Conservation (phyloP, 2,797 vertebrate species). For the Spheniscus humboldti region DNA sequence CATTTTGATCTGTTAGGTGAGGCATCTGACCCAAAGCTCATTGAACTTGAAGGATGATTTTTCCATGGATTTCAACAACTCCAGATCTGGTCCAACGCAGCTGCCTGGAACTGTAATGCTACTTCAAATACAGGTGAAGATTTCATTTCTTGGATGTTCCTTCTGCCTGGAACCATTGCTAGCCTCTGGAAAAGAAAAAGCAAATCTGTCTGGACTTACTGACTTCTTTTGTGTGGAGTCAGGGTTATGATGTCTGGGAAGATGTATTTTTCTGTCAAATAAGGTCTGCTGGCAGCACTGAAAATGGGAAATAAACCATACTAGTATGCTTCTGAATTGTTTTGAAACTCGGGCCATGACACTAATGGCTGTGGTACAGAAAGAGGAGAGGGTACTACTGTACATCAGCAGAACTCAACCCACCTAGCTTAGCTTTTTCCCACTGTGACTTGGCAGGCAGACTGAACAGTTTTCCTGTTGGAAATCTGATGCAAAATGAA, state of each 20-base stretch:
- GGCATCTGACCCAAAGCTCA: not conserved
- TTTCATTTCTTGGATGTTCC: not conserved
- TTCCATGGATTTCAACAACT: not conserved
- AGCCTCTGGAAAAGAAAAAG: not conserved
- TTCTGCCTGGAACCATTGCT: not conserved
- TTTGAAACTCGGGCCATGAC: not conserved
- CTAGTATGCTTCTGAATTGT: not conserved
- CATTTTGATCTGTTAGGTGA: not conserved
- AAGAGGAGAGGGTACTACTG: not conserved
- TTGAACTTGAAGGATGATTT: not conserved
- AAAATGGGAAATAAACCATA: not conserved
- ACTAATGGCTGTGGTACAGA: not conserved
- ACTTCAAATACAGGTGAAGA: not conserved
- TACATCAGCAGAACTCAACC: not conserved
- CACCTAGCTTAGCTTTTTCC: constrained; percentile 1
- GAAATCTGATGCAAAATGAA: not conserved
- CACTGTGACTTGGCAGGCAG: not conserved
- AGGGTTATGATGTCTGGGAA: not conserved
- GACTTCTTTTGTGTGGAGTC: not conserved
- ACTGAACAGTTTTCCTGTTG: not conserved
- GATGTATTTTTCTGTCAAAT: not conserved
- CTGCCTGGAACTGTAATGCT: not conserved
- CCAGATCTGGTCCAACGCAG: not conserved
- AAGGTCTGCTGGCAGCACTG: not conserved
- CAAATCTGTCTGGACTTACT: not conserved